Conservation (phyloP, 1,140 invertebrate species). For the Mercenaria mercenaria region DNA sequence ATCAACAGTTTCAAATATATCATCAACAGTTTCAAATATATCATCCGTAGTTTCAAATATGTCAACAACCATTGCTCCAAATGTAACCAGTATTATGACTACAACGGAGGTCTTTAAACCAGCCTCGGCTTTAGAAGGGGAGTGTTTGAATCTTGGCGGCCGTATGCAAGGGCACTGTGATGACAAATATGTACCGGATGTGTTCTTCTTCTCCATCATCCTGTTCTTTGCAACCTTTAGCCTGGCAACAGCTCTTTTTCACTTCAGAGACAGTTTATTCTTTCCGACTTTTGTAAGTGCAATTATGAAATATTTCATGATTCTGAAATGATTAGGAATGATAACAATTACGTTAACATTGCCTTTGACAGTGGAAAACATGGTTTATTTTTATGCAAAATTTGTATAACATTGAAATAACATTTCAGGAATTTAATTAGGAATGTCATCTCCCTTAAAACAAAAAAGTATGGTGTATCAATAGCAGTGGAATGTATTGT, state of each 20-base stretch:
- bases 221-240: constrained; percentile 97
- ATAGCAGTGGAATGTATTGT: no score
- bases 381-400: no score
- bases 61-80: background rate
- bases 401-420: no score
- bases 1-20: constrained; percentile 86
- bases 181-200: constrained; percentile 88
- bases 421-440: no score
- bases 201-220: constrained; percentile 98
- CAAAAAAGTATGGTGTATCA: no score
- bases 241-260: constrained; percentile 95
- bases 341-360: no score
- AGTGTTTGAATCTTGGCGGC: constrained; percentile 22
- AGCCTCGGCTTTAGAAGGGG: background rate
- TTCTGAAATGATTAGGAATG: no score
- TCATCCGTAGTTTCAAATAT: background rate
- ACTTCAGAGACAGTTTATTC: constrained; percentile 96
- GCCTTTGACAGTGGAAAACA: no score
- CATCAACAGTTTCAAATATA: background rate
- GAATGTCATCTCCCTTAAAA: no score
- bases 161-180: constrained; percentile 65
- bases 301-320: no score
- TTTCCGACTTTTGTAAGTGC: constrained; percentile 90
- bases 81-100: background rate
- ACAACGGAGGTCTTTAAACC: constrained; percentile 87